phyloP scores from a whole-genome alignment of 2,113 vertebrate genomes.

The Onychorhynchus coronatus region DNA sequence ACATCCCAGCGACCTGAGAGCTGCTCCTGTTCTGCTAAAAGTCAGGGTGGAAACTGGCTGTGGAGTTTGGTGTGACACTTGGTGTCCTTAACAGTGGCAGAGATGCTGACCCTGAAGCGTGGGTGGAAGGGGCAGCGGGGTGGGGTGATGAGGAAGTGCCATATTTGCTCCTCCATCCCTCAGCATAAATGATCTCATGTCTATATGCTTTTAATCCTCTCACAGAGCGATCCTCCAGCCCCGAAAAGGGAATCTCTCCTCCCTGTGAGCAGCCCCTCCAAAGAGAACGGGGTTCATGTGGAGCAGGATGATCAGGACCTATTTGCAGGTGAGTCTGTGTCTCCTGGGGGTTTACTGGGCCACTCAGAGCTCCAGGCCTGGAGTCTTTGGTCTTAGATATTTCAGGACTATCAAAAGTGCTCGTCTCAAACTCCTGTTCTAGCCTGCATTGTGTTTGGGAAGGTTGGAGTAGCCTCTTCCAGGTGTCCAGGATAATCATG shows the following conservation, averaged over 20 bases:
- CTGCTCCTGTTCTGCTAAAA: background rate
- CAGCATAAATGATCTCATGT: background rate
- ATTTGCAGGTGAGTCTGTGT: conserved; percentile 82
- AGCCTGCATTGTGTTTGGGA: background rate
- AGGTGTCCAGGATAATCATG: background rate
- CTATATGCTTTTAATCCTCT: background rate
- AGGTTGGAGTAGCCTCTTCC: background rate
- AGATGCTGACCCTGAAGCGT: rapidly evolving
- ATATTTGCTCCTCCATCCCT: background rate
- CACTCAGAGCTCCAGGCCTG: background rate
- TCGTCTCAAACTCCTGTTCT: background rate
- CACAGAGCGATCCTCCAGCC: conserved; percentile 57
- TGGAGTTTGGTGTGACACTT: background rate
- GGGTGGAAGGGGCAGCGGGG: background rate
- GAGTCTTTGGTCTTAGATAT: background rate
- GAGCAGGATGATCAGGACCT: conserved; percentile 88
- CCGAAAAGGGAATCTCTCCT: conserved; percentile 49
- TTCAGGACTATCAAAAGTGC: background rate
- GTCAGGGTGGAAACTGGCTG: background rate
- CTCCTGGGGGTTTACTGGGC: background rate
- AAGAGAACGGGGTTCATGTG: conserved; percentile 83
- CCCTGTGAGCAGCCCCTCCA: conserved; percentile 66
- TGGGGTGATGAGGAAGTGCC: background rate
- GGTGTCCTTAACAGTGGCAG: background rate
- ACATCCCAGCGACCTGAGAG: background rate